phyloP scores from a whole-genome alignment of 2,888 invertebrate species.

The Pristionchus exspectatus region DNA sequence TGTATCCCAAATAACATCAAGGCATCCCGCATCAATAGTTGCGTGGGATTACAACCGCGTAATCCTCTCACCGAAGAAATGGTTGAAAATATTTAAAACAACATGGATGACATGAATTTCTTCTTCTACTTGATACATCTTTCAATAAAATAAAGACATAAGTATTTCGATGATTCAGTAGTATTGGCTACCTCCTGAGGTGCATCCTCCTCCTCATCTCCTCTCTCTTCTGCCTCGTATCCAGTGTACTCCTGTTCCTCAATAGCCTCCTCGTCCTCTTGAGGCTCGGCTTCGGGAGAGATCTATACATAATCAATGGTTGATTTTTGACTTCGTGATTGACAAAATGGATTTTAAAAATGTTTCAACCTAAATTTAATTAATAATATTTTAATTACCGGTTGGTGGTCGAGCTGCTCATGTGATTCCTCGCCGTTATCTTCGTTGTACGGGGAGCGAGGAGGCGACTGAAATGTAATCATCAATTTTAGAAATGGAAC shows the following conservation, averaged over 20 bases:
- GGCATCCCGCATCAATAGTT: too few relatives aligned
- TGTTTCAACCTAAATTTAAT: too few relatives aligned
- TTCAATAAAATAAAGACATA: too few relatives aligned
- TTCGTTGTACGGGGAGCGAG: background rate
- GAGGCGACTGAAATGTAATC: background rate
- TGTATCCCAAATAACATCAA: too few relatives aligned
- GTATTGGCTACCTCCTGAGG: background rate
- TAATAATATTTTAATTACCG: background rate
- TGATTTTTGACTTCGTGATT: too few relatives aligned
- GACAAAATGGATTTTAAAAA: too few relatives aligned
- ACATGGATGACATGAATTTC: too few relatives aligned
- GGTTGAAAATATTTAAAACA: too few relatives aligned
- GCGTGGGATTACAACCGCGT: too few relatives aligned
- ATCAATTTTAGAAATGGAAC: background rate
- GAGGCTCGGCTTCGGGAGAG: background rate
- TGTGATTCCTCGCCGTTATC: slow-evolving; percentile 17
- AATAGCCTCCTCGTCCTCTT: background rate
- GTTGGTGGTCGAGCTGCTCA: slow-evolving; percentile 6
- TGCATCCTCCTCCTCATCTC: background rate
- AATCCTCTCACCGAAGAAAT: too few relatives aligned
- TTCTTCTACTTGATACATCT: too few relatives aligned
- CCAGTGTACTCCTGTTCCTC: background rate
- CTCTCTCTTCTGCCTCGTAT: background rate
- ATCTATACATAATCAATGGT: background rate
- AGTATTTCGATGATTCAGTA: too few relatives aligned